Evolutionary conservation across 1,140 invertebrate species (phyloP), one percentile per base, ranked within the genome.

Genomic region (Papilio glaucus): DNA sequence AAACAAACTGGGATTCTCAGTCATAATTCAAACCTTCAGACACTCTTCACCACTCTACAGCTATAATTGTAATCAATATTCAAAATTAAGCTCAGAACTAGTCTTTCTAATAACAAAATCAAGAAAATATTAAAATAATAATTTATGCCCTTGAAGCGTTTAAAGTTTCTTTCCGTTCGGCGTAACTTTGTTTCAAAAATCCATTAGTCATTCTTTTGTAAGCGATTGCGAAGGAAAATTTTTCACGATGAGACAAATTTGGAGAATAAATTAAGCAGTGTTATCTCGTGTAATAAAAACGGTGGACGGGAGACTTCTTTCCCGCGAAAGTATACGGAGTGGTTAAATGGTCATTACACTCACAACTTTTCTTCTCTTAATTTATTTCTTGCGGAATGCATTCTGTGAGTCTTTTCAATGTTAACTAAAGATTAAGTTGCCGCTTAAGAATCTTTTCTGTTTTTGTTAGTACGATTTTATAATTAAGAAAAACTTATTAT

Each of bases 241-340:
- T 92, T 92, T 92, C 89, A 87, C 78, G 87, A 87, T 88, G 89
- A 88, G 89, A 92, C 90, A 91, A 92, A 92, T 92, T 92, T 90
- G 76, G 85, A 81, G 90, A 88, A 92, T 92, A 92, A 92, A 91
- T 91, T 91, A 91, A 90, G 82, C 85, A 80, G 74, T 84, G 85
- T 86, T 89, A 92, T 92, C 90, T 90, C 78, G 77, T 81, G 80
- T 81, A 90, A 88, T 90, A 89, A 90, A 90, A 90, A 86, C 78
- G 73, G 71, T 77, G 69, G 76, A 80, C 76, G 77, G 72, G 70
- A 73, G 80, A 84, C 77, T 85, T 87, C 61, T 72, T 49, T 69
- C 24, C 42, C 68, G 21, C 73, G 42, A 72, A 76, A 72, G 70
- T 62, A 73, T 62, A 41, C 21, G 18, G 37, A 67, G 38, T 67